Base-by-base conservation (phyloP, 2,113 vertebrate species). In the Notothenia rossii region DNA sequence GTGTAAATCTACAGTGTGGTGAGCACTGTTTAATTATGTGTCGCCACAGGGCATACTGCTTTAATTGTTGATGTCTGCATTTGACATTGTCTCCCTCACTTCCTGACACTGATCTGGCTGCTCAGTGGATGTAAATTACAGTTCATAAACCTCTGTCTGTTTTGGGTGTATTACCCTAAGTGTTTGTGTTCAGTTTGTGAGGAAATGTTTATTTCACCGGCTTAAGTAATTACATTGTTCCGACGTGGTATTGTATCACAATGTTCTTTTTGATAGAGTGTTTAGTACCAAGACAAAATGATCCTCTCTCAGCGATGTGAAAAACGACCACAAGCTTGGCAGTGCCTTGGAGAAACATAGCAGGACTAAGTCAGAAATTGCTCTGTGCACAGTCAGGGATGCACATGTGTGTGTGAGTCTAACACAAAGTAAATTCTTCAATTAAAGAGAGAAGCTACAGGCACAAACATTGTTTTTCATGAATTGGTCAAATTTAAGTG, bases 31-130 rank as follows among this genome's bases (percentile, higher is more conserved):
- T 86, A 53, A 89, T 86, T 59, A 15, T 81, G 63, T 73, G 69
- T 51, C 68, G 75, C 83, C 69, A 15, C 36, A 2, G 82, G 90
- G 68, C 55, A 60, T 40, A 15, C 72, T 62, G 80, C 36, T 78
- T 3, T 66, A 72, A 81, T 77, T 82, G 78, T 83, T 69, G 72
- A 79, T 76, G 84, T 88, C 86, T 90, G 72, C 62, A 12, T 53
- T 66, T 80, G 11, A 60, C 72, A 65, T 65, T 48, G 75, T 82
- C 63, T 68, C 33, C 72, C 70, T 69, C 22, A 51, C 48, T 62
- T 18, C 17, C 20, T 74, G 74, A 76, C 75, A 69, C 55, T 43
- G 56, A 82, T 81, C 54, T 72, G 43, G 71, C 67, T 71, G 62
- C 69, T 68, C 61, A 80, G 77, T 61, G 55, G 51, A 43, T 60